phyloP scores from a whole-genome alignment of 2,888 invertebrate species.

The Leptura quadrifasciata region DNA sequence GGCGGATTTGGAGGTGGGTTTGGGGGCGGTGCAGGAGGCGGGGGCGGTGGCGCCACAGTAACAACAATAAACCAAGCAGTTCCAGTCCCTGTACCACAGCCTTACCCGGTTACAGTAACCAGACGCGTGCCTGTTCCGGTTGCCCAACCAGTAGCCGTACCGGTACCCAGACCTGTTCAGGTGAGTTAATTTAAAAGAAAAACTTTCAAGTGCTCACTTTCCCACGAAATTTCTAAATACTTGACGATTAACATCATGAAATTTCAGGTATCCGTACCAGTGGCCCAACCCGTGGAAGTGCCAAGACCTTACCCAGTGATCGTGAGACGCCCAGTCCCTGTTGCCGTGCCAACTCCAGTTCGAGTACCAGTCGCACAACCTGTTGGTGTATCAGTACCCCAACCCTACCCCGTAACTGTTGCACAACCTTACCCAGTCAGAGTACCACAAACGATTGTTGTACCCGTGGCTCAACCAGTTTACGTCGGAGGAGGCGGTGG shows the following conservation, averaged over 20 bases:
- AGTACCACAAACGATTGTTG: constrained; percentile 65
- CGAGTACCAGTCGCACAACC: constrained; percentile 73
- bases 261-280: constrained; percentile 14
- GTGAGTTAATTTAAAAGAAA: constrained; percentile 40
- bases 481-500: constrained; percentile 61
- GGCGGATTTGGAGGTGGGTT: constrained; percentile 23
- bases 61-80: constrained; percentile 52
- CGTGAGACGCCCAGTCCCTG: constrained; percentile 66
- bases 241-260: not conserved
- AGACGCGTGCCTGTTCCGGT: constrained; percentile 75
- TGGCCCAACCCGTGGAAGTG: constrained; percentile 51
- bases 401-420: constrained; percentile 76
- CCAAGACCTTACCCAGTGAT: constrained; percentile 62
- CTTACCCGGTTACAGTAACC: constrained; percentile 71
- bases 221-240: not conserved
- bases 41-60: constrained; percentile 47
- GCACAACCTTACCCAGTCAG: constrained; percentile 75
- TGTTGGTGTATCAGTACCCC: constrained; percentile 74
- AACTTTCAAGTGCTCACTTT: too few relatives aligned
- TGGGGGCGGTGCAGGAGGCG: constrained; percentile 4
- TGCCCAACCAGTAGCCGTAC: constrained; percentile 75
- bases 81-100: constrained; percentile 68
- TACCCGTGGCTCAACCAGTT: constrained; percentile 61
- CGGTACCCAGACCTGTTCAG: constrained; percentile 71
- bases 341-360: constrained; percentile 73